Base-by-base conservation (phyloP, 2,797 vertebrate genomes). In the Sebastes aleutianus region DNA sequence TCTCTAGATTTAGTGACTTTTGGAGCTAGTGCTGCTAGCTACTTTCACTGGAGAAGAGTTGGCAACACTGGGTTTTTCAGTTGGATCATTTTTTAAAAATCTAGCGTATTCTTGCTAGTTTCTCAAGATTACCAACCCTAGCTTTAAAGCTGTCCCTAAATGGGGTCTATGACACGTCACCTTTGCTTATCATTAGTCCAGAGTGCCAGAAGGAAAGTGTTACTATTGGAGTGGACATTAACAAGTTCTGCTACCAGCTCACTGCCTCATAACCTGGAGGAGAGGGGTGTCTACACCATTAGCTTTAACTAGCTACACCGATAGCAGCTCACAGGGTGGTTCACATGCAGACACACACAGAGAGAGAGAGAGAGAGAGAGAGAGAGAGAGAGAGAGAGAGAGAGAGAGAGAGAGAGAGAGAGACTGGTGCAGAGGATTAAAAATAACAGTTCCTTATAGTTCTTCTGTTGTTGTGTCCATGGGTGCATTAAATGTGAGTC, bases 141-240 rank as follows among this genome's bases (percentile, higher is more conserved):
- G 47, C 47, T 50, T 50, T 14, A 71, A 63, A 68, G 18, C 5
- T 59, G n/a, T 53, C 13, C 8, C n/a, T 87, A 50, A 73, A 61
- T 47, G 12, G 29, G 32, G 9, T 20, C 12, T 29, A 12, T 29
- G 39, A 71, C 58, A 67, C 1, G n/a, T 74, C 61, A 54, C 43
- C 27, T 78, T 76, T 66, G 32, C 57, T 81, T 73, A 50, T 59
- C 65, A 78, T 77, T 67, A 57, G 43, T 63, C 64, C 62, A 74
- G 50, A n/a, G 68, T 53, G 26, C 58, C 80, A 84, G 43, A 81
- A 59, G 36, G 74, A 85, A 85, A 80, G 66, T 67, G 66, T 89
- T 87, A 87, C 84, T 85, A 91, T 93, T 93, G 90, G 76, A 92
- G 66, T 79, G 76, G 91, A 92, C 90, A 89, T 95, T 94, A 94